Percentiles rank a stretch among this genome's conserved stretches.
These are phyloP conservation scores for Cryptomyrus ogoouensis DNA, from an alignment of 2,113 vertebrate species.

Conservation along the genomic window DNA sequence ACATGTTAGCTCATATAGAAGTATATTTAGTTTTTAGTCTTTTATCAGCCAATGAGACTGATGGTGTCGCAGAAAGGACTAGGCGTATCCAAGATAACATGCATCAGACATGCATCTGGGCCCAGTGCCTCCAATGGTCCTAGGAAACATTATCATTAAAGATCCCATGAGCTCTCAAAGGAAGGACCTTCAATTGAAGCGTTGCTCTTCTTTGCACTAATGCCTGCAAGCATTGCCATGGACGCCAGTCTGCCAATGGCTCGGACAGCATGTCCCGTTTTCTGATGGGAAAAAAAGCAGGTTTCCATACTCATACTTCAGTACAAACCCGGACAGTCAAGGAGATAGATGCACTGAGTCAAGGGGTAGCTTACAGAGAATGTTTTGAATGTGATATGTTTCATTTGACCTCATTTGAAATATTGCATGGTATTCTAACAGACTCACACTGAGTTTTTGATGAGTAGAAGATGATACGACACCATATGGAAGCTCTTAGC, in stretches of 20 bases:
- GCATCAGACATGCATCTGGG: neutral
- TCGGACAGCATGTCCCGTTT: slow-evolving; percentile 93
- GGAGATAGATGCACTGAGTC: neutral
- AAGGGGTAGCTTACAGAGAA: neutral
- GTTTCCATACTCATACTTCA: neutral
- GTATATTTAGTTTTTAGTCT: neutral
- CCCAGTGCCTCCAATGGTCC: neutral
- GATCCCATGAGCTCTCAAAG: neutral
- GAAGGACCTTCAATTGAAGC: slow-evolving; percentile 76
- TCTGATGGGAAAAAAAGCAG: slow-evolving; percentile 62
- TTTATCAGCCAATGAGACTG: neutral
- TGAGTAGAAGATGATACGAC: neutral
- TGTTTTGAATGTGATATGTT: neutral
- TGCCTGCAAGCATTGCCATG: slow-evolving; percentile 97
- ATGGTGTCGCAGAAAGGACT: neutral
- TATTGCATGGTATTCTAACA: neutral
- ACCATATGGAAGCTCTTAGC: neutral
- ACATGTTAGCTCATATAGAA: neutral
- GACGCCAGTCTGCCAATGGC: slow-evolving; percentile 92
- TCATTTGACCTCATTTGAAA: neutral
- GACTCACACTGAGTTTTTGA: neutral
- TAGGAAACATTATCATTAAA: neutral
- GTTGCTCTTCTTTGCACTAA: slow-evolving; percentile 86
- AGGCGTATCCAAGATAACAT: neutral
- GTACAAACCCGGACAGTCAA: neutral